Evolutionary conservation across 2,797 vertebrate genomes (phyloP), one percentile per base, ranked within the genome.

Genomic region (Pipistrellus kuhlii): DNA sequence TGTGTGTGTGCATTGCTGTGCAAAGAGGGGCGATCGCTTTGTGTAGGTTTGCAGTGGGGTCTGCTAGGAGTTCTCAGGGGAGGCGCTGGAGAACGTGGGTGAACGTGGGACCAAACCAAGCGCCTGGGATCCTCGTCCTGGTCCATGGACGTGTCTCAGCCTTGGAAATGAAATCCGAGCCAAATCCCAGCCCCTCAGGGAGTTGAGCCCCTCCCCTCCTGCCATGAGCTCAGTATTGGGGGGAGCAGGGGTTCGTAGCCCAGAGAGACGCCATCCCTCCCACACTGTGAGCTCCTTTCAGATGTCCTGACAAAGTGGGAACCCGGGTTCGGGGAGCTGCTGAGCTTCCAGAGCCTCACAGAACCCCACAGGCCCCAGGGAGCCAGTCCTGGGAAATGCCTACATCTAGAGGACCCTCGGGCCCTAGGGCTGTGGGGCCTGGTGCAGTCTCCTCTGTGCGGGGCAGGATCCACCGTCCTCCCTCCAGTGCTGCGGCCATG

Each of bases 101-200:
- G 44, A 72, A 51, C 27, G 0, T 30, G 17, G 55, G 44, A 38
- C 62, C 55, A 44, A 35, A 91, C 55, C 35, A n/a, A 89, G 86
- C 21, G 41, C 5, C 35, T n/a, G n/a, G 71, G 23, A 20, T 86
- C 76, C 66, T 32, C 71, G 62, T 83, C 82, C 66, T 85, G 55
- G 30, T 12, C 30, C 38, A 1, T 2, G 90, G 93, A 92, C 90
- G 82, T 35, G 23, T 64, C 75, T 53, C 5, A 86, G 48, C 53
- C 93, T 96, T 89, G 55, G 86, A 94, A 94, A 86, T 66, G 46
- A 91, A 91, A 87, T 48, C 73, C 7, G 85, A 94, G 78, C 66
- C 81, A 77, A 81, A 89, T 78, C 66, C n/a, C 69, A 38, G 77
- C 80, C 51, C 51, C 7, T 53, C 69, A 44, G 73, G 46, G 51